A percentile compares a stretch with the other conserved stretches of the same genome.
phyloP scores from a whole-genome alignment of 2,113 vertebrate species.

The Laterallus jamaicensis region DNA sequence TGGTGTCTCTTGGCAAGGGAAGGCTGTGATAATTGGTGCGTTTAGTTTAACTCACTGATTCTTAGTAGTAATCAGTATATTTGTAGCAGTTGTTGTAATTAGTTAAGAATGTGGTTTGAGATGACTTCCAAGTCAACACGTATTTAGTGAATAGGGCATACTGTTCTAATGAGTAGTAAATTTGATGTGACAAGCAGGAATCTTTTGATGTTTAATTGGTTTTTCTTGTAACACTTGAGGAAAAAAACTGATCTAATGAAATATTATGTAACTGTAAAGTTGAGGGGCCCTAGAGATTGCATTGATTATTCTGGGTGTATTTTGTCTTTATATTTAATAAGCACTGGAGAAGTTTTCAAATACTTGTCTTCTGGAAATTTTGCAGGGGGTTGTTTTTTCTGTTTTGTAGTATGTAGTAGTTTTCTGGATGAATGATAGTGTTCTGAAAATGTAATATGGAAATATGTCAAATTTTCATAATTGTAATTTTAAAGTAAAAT shows the following conservation, averaged over 20 bases:
- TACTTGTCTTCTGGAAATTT: neutral
- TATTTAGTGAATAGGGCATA: neutral
- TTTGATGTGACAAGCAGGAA: conserved; percentile 7
- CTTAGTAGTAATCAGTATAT: conserved; percentile 13
- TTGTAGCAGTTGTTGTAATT: conserved; percentile 16
- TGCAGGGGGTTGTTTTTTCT: neutral
- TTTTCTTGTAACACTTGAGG: conserved; percentile 7
- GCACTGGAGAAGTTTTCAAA: neutral
- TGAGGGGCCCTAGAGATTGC: neutral
- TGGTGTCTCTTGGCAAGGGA: neutral
- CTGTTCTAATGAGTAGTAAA: conserved; percentile 3
- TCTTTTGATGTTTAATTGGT: conserved; percentile 46
- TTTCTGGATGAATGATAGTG: neutral
- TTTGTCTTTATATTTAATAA: neutral
- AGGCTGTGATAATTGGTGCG: neutral
- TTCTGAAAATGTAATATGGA: neutral
- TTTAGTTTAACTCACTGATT: neutral
- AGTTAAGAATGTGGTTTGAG: conserved; percentile 20
- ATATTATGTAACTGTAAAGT: neutral
- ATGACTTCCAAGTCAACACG: neutral
- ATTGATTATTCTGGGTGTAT: neutral
- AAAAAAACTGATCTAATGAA: neutral
- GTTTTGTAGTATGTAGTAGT: neutral
- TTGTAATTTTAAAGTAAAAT: neutral
- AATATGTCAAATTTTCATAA: neutral